A percentile compares a stretch with the other conserved stretches of the same genome.
Conservation (phyloP, 1,140 invertebrate genomes). For the Oedothorax gibbosus region DNA sequence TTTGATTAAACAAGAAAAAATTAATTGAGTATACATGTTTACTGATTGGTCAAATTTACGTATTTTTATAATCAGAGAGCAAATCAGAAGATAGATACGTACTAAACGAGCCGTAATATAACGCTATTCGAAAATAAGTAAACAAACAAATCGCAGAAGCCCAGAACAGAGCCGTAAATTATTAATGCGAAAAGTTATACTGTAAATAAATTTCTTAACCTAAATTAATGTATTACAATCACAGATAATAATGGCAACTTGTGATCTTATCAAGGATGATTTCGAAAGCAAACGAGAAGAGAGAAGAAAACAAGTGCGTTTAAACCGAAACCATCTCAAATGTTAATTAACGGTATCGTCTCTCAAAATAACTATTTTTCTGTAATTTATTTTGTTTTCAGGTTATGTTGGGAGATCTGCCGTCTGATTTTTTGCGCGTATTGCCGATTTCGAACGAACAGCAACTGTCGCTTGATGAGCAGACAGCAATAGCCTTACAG, state of each 20-base stretch:
- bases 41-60: no score
- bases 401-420: slow-evolving; percentile 81
- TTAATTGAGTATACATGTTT: no score
- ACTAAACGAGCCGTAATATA: no score
- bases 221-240: no score
- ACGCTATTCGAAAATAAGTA: no score
- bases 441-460: slow-evolving; percentile 73
- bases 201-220: no score
- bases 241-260: slow-evolving; percentile 38
- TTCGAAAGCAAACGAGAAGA: slow-evolving; percentile 34
- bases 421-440: slow-evolving; percentile 83
- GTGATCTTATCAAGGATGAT: slow-evolving; percentile 13
- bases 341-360: background rate
- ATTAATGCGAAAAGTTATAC: no score
- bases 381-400: slow-evolving; percentile 57
- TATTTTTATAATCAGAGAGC: no score
- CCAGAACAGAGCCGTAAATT: no score
- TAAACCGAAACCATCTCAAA: background rate
- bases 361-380: background rate
- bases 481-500: slow-evolving; percentile 83
- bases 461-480: slow-evolving; percentile 81
- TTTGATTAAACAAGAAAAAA: no score
- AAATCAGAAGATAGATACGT: no score
- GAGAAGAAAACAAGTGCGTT: slow-evolving; percentile 35
- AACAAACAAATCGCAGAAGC: no score